Evolutionary conservation across 2,797 vertebrate genomes (phyloP).

Genomic region (Brotula barbata): DNA sequence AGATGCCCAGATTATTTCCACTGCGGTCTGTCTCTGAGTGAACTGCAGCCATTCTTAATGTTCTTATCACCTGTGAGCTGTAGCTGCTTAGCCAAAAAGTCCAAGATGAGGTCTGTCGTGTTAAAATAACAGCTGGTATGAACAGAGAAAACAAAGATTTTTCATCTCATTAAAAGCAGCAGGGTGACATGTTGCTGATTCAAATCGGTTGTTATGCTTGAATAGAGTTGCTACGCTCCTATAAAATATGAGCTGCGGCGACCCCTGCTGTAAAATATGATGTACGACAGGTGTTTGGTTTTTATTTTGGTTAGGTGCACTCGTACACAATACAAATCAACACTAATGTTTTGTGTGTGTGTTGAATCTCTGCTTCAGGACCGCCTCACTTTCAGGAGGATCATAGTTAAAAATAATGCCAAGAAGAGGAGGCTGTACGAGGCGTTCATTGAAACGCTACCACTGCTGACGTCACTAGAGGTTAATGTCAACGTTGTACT

Average conservation of each 20-base stretch:
- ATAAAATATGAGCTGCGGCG: not conserved
- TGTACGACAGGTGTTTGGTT: no score
- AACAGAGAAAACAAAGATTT: no score
- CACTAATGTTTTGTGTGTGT: no score
- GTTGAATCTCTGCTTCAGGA: constrained; percentile 79
- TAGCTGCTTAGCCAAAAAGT: no score
- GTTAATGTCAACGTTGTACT: constrained; percentile 70
- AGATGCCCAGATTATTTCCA: no score
- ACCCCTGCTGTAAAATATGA: not conserved
- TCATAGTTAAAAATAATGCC: constrained; percentile 99
- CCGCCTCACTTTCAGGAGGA: constrained; percentile 96
- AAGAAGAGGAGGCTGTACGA: constrained; percentile 98
- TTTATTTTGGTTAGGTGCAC: not conserved
- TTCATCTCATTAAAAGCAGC: not conserved
- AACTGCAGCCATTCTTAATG: no score
- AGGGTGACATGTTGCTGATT: not conserved
- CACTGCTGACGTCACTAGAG: constrained; percentile 97
- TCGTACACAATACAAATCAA: no score
- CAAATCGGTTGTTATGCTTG: no score
- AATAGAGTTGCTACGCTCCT: not conserved
- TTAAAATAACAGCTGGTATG: no score
- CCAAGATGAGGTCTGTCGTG: not conserved
- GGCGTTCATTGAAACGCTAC: constrained; percentile 96
- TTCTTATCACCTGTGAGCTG: no score
- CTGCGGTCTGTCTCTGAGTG: no score